Conservation (phyloP, 2,797 vertebrate species). For the Aulostomus chinensis region DNA sequence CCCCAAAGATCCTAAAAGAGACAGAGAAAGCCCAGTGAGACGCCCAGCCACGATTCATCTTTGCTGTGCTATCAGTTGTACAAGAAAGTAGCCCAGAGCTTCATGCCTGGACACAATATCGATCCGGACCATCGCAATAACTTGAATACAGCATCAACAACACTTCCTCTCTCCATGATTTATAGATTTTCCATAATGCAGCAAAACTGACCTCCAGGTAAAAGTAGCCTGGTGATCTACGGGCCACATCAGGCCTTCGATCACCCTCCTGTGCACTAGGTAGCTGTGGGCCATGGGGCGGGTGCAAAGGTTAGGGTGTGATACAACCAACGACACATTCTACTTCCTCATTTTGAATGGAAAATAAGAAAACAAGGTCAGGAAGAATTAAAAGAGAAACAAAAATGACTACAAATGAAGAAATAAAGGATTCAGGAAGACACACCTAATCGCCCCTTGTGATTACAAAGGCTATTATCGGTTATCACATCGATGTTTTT, state of each 20-base stretch:
- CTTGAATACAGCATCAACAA: conserved; percentile 42
- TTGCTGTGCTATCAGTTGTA: conserved; percentile 4
- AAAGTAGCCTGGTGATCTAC: conserved; percentile 24
- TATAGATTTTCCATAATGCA: conserved; percentile 59
- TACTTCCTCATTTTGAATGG: conserved; percentile 46
- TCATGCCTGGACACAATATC: conserved; percentile 32
- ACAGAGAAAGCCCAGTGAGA: conserved; percentile 7
- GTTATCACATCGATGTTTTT: too few relatives aligned
- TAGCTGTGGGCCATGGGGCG: background rate
- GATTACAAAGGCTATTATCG: too few relatives aligned
- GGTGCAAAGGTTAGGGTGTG: conserved; percentile 62
- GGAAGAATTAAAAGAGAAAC: too few relatives aligned
- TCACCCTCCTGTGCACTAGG: background rate
- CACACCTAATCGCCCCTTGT: too few relatives aligned
- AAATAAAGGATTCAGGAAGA: too few relatives aligned
- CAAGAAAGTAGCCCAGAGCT: conserved; percentile 12
- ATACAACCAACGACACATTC: conserved; percentile 25
- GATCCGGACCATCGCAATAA: conserved; percentile 40
- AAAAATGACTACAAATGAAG: too few relatives aligned
- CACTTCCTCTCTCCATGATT: conserved; percentile 42
- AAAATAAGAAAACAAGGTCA: background rate
- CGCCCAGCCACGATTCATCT: conserved; percentile 16
- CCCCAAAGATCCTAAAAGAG: conserved; percentile 17
- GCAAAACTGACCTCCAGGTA: conserved; percentile 35
- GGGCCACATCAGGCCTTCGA: background rate